Conservation (phyloP, 2,888 invertebrate genomes). For the Cacoxenus indagator region DNA sequence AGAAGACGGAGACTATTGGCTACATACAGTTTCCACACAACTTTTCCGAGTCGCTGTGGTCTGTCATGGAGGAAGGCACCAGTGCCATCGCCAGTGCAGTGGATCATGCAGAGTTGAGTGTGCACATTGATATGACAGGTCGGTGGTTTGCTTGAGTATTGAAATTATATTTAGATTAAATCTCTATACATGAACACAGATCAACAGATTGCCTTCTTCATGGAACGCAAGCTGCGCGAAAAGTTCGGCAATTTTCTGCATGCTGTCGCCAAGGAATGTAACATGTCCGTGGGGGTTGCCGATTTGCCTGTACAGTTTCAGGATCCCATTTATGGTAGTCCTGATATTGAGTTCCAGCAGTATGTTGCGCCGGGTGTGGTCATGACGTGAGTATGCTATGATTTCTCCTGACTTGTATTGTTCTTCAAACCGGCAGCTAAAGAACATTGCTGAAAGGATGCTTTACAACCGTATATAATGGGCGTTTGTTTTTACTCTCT, state of each 20-base stretch:
- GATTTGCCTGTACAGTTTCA: conserved; percentile 78
- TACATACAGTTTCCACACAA: conserved; percentile 79
- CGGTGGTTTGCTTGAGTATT: conserved; percentile 27
- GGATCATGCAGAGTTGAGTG: conserved; percentile 76
- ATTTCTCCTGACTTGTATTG: background rate
- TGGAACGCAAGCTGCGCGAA: conserved; percentile 79
- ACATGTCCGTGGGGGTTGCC: conserved; percentile 74
- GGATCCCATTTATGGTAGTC: conserved; percentile 79
- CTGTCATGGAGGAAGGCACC: conserved; percentile 75
- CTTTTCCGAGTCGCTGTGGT: conserved; percentile 78
- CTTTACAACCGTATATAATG: background rate
- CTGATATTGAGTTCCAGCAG: conserved; percentile 79
- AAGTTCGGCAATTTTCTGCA: conserved; percentile 79
- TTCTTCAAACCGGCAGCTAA: background rate
- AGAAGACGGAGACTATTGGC: conserved; percentile 74
- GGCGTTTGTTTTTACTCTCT: background rate
- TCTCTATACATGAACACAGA: conserved; percentile 73
- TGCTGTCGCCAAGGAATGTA: conserved; percentile 77
- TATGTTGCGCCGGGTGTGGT: conserved; percentile 90
- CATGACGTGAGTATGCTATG: conserved; percentile 77
- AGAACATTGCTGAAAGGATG: background rate
- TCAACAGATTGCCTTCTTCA: conserved; percentile 83
- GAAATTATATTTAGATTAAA: background rate
- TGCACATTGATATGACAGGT: conserved; percentile 85
- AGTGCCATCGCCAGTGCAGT: conserved; percentile 73